Evolutionary conservation across 2,888 invertebrate genomes (phyloP).

Genomic region (Dasypolia templi): DNA sequence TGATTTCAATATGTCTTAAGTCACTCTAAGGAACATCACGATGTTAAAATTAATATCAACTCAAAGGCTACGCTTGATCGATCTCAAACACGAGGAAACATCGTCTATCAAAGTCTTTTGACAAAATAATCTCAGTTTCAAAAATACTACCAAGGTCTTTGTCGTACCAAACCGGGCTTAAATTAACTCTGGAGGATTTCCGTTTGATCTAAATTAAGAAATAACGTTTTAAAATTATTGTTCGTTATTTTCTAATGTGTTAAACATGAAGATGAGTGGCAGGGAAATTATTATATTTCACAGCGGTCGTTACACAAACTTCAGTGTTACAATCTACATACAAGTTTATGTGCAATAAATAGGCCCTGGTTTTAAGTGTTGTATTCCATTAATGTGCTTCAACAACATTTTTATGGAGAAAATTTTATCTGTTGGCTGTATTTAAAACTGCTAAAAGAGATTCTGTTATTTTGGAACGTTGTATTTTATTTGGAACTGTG

Average conservation of each 20-base stretch:
- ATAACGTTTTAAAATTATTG: slow-evolving; percentile 35
- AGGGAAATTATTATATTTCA: slow-evolving; percentile 61
- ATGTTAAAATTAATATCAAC: slow-evolving; percentile 29
- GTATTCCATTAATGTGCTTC: slow-evolving; percentile 60
- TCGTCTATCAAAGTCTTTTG: slow-evolving; percentile 37
- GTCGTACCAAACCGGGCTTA: slow-evolving; percentile 30
- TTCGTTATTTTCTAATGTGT: slow-evolving; percentile 27
- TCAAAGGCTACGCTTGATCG: slow-evolving; percentile 32
- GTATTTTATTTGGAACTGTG: slow-evolving; percentile 5
- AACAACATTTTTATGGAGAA: slow-evolving; percentile 61
- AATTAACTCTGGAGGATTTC: slow-evolving; percentile 38
- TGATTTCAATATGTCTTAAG: not conserved
- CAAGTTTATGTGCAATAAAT: slow-evolving; percentile 73
- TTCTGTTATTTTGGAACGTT: slow-evolving; percentile 10
- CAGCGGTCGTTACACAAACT: slow-evolving; percentile 62
- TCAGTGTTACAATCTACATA: slow-evolving; percentile 67
- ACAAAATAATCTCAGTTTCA: slow-evolving; percentile 30
- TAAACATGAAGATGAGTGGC: slow-evolving; percentile 41
- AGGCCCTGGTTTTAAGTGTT: slow-evolving; percentile 64
- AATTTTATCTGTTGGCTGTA: slow-evolving; percentile 48
- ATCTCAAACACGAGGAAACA: slow-evolving; percentile 34
- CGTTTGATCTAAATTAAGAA: slow-evolving; percentile 45
- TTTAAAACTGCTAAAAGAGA: slow-evolving; percentile 31
- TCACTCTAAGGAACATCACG: slow-evolving; percentile 1
- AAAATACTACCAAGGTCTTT: slow-evolving; percentile 43